A percentile compares a stretch with the other conserved stretches of the same genome.
Conservation (phyloP, 1,140 invertebrate species). For the Brachionus rotundiformis region DNA sequence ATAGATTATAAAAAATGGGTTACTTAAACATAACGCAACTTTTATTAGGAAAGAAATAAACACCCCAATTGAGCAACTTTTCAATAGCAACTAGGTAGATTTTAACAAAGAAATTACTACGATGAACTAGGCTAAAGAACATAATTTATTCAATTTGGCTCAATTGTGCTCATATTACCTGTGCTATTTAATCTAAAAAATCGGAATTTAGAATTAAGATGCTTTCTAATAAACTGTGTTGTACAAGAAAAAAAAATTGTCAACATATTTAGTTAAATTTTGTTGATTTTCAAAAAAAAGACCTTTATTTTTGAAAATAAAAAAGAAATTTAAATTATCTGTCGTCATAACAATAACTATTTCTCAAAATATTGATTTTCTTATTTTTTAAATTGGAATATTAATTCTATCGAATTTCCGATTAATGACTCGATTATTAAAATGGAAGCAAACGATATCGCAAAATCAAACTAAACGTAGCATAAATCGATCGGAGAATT, state of each 20-base stretch:
- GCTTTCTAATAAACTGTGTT: not conserved
- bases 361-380: not conserved
- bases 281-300: constrained; percentile 13
- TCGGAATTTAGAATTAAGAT: not conserved
- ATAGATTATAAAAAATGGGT: not conserved
- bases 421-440: constrained; percentile 11
- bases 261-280: not conserved
- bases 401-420: constrained; percentile 36
- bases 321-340: constrained; percentile 32
- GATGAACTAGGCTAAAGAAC: not conserved
- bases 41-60: not conserved
- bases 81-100: constrained; percentile 8
- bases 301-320: not conserved
- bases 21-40: not conserved
- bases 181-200: not conserved
- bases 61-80: not conserved
- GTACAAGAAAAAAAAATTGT: not conserved
- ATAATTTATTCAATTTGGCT: constrained; percentile 12
- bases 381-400: constrained; percentile 13
- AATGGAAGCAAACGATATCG: not conserved
- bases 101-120: not conserved
- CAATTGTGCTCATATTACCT: not conserved
- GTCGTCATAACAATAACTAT: constrained; percentile 40
- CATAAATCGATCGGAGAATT: constrained; percentile 21
- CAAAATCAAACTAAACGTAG: not conserved